Conservation (phyloP, 1,140 invertebrate genomes). For the Drosophila prosaltans region DNA sequence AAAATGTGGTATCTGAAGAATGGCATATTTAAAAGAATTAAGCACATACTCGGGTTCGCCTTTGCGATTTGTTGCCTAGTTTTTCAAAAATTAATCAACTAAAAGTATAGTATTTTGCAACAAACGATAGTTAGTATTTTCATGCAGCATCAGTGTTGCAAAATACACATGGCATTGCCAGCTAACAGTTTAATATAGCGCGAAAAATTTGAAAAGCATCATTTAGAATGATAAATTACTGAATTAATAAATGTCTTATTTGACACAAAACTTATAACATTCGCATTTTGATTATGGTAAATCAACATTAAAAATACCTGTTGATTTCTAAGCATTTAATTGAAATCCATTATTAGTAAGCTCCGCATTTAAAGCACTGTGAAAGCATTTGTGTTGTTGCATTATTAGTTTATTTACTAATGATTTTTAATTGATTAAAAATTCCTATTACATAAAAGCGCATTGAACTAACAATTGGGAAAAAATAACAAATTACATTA, state of each 20-base stretch:
- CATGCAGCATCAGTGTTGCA: no score
- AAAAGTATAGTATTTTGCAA: no score
- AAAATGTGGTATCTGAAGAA: not conserved
- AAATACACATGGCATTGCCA: no score
- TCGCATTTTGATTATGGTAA: no score
- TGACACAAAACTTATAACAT: no score
- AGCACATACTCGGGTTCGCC: not conserved
- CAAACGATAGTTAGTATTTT: conserved; percentile 84
- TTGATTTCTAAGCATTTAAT: no score
- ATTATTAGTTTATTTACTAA: not conserved
- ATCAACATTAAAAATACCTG: no score
- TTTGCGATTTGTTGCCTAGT: not conserved
- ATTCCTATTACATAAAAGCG: conserved; percentile 69
- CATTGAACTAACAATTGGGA: conserved; percentile 64
- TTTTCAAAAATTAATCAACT: not conserved
- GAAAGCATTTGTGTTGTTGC: not conserved
- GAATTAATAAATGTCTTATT: no score
- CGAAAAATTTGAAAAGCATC: no score
- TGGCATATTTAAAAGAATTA: not conserved
- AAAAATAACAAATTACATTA: conserved; percentile 70
- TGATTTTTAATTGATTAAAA: conserved; percentile 56
- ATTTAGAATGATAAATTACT: no score
- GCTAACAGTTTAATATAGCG: no score
- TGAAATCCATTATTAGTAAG: not conserved
- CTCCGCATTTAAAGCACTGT: not conserved